Percentiles rank a stretch among this genome's conserved stretches.
Conservation (phyloP, 2,113 vertebrate species). For the Dissostichus mawsoni region DNA sequence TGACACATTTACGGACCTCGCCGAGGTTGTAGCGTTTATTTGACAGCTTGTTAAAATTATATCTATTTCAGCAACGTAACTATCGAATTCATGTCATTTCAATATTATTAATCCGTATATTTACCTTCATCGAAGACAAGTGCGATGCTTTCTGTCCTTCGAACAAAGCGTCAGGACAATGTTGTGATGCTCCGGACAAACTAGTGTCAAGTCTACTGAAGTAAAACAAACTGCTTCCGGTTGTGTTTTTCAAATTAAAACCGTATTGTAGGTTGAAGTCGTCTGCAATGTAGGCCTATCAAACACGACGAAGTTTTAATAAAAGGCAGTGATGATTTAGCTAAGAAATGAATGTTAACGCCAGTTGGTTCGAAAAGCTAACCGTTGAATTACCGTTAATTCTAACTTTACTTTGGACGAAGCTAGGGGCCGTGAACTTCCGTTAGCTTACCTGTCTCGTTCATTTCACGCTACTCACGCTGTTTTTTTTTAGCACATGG, state of each 20-base stretch:
- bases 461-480: not conserved
- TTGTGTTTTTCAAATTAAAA: slow-evolving; percentile 43
- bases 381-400: not conserved
- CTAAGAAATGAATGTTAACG: not conserved
- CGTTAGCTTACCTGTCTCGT: not conserved
- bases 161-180: slow-evolving; percentile 65
- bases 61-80: accelerated
- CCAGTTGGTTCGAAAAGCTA: not conserved
- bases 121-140: slow-evolving; percentile 76
- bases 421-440: not conserved
- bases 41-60: not conserved
- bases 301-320: too few relatives aligned
- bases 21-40: not conserved
- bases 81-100: not conserved
- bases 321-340: not conserved
- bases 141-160: slow-evolving; percentile 33
- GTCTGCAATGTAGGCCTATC: too few relatives aligned
- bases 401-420: slow-evolving; percentile 32
- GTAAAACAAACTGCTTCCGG: slow-evolving; percentile 38
- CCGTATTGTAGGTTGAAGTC: too few relatives aligned
- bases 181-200: slow-evolving; percentile 70
- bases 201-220: not conserved
- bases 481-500: not conserved
- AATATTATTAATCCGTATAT: not conserved
- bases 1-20: slow-evolving; percentile 27